Percentiles rank a stretch among this genome's conserved stretches.
These are phyloP conservation scores for Anabas testudineus DNA, from an alignment of 2,797 vertebrate species.

Conservation along the genomic window DNA sequence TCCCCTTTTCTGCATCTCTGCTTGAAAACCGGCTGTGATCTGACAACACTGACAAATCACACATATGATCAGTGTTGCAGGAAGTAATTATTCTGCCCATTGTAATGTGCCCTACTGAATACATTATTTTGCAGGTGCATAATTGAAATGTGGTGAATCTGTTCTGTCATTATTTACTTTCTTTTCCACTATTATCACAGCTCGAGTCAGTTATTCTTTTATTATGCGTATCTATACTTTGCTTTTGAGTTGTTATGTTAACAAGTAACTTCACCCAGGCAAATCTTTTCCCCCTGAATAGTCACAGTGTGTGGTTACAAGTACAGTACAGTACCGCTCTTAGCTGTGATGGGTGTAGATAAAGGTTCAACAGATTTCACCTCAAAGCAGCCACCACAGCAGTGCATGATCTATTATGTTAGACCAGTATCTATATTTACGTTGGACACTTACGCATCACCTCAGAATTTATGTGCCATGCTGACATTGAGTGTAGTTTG, in stretches of 20 bases:
- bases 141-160: slow-evolving; percentile 8
- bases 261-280: neutral
- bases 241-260: neutral
- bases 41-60: slow-evolving; percentile 34
- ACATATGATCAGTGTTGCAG: slow-evolving; percentile 33
- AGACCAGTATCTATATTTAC: neutral
- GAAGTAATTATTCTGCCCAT: slow-evolving; percentile 43
- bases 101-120: slow-evolving; percentile 12
- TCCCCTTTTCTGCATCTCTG: slow-evolving; percentile 41
- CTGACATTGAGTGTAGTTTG: no score
- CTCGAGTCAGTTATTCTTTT: slow-evolving; percentile 2
- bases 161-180: slow-evolving; percentile 25
- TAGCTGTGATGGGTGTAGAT: neutral
- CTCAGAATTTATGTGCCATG: neutral
- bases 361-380: neutral
- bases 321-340: no score
- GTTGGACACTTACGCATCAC: neutral
- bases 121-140: slow-evolving; percentile 29
- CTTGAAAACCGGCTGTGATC: slow-evolving; percentile 25
- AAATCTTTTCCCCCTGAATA: neutral
- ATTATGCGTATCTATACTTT: neutral
- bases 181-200: slow-evolving; percentile 18
- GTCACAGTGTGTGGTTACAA: neutral
- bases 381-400: neutral
- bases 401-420: no score